These are phyloP conservation scores for Plebejus melissa DNA, from an alignment of 2,888 invertebrate species.

Conservation along the genomic window DNA sequence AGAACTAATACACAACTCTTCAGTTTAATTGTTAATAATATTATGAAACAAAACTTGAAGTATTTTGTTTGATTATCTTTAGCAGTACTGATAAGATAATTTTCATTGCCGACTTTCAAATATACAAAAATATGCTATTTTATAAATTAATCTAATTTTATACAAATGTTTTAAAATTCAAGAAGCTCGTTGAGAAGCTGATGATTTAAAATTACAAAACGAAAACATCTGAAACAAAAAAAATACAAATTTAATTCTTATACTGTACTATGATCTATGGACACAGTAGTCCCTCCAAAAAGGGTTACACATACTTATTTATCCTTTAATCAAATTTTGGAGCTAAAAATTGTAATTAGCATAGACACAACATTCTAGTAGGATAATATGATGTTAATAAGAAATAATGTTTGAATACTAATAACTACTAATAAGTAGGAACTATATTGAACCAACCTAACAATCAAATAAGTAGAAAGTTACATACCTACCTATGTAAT, in stretches of 20 bases:
- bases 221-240: constrained; percentile 65
- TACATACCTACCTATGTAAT: too few relatives aligned
- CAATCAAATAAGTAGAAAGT: too few relatives aligned
- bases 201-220: constrained; percentile 53
- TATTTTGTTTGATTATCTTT: constrained; percentile 53
- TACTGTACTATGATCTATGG: background rate
- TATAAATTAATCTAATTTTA: constrained; percentile 37
- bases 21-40: background rate
- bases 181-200: constrained; percentile 63
- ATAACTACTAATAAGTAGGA: too few relatives aligned
- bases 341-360: too few relatives aligned
- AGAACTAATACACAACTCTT: constrained; percentile 1
- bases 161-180: constrained; percentile 45
- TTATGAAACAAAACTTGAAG: constrained; percentile 20
- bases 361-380: too few relatives aligned
- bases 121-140: constrained; percentile 34
- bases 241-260: background rate
- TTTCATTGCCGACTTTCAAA: constrained; percentile 51
- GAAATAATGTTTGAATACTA: too few relatives aligned
- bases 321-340: too few relatives aligned
- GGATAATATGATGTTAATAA: too few relatives aligned
- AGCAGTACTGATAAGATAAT: constrained; percentile 71
- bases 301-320: too few relatives aligned
- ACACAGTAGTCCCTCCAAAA: too few relatives aligned
- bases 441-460: too few relatives aligned